These are phyloP conservation scores for Seriola aureovittata DNA, from an alignment of 2,113 vertebrate species.

Conservation along the genomic window DNA sequence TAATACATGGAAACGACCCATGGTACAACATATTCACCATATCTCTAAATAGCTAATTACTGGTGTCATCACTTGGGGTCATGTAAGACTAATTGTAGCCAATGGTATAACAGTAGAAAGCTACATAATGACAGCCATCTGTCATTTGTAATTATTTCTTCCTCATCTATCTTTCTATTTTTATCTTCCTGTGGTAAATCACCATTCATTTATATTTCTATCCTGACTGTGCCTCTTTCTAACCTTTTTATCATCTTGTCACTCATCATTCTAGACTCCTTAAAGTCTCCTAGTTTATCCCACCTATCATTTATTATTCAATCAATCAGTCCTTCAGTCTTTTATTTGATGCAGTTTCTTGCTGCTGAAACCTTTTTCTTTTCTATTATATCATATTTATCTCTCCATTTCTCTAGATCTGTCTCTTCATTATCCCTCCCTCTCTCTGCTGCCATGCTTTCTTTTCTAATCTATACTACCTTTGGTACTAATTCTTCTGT, in stretches of 20 bases:
- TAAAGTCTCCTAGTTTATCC: background rate
- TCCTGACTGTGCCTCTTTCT: slow-evolving; percentile 15
- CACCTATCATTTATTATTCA: background rate
- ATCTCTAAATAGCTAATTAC: slow-evolving; percentile 49
- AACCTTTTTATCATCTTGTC: slow-evolving; percentile 28
- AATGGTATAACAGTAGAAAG: slow-evolving; percentile 38
- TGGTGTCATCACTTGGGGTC: slow-evolving; percentile 40
- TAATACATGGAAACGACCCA: slow-evolving; percentile 35
- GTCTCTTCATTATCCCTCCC: background rate
- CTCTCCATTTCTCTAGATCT: slow-evolving; percentile 14
- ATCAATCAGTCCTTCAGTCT: slow-evolving; percentile 3
- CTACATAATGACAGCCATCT: slow-evolving; percentile 64
- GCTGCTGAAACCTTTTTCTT: slow-evolving; percentile 10
- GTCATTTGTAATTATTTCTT: slow-evolving; percentile 63
- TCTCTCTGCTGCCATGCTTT: background rate
- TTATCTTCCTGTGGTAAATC: slow-evolving; percentile 28
- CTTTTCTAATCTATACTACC: slow-evolving; percentile 2
- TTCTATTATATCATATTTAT: slow-evolving; percentile 1
- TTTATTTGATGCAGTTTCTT: slow-evolving; percentile 8
- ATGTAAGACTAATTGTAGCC: slow-evolving; percentile 64
- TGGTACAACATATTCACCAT: slow-evolving; percentile 24
- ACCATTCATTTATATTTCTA: slow-evolving; percentile 5
- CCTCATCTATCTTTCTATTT: slow-evolving; percentile 47
- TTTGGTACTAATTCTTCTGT: background rate
- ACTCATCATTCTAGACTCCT: background rate